Evolutionary conservation across 2,888 invertebrate genomes (phyloP), one percentile per base, ranked within the genome.

Genomic region (Piscicola geometra): DNA sequence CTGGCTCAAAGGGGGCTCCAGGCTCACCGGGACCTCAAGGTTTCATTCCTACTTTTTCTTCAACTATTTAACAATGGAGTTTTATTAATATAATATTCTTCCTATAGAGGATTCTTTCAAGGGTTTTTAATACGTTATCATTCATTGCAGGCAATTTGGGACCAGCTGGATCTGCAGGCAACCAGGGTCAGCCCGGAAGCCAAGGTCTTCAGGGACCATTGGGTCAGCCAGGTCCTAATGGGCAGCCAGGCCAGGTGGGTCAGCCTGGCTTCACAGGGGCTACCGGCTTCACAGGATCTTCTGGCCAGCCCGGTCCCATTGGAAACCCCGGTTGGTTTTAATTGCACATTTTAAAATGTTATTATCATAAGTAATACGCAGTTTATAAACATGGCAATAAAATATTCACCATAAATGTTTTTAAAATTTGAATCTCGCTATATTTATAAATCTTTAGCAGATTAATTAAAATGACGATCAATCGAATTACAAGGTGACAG

Each of bases 261-360:
- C 73, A 70, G 28, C 30, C 71, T n/a, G 79, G 78, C n/a, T 67
- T 75, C 69, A 64, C 67, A 47, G 78, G 79, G 68, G 36, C 76
- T 28, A 15, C 60, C 25, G 78, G 78, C 28, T 25, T 60, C 25
- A 56, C 71, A 35, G 79, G 79, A 72, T 60, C 68, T 18, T 35
- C 76, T 33, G 78, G 78, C 30, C 32, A 47, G 66, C 35, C 74
- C n/a, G 78, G 78, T 30, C 50, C 64, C 32, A 52, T 56, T 36
- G 78, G 78, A 47, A 35, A 33, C 47, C 50, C 75, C 56, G 78
- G 78, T 30, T 18, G 15, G 32, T n/a, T n/a, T 69, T 15, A 15
- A n/a, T n/a, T n/a, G n/a, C n/a, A n/a, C n/a, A n/a, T n/a, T n/a
- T n/a, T n/a, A n/a, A n/a, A n/a, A n/a, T n/a, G n/a, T n/a, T n/a